These are phyloP conservation scores for Zaprionus capensis DNA, from an alignment of 1,140 invertebrate genomes.

Conservation along the genomic window DNA sequence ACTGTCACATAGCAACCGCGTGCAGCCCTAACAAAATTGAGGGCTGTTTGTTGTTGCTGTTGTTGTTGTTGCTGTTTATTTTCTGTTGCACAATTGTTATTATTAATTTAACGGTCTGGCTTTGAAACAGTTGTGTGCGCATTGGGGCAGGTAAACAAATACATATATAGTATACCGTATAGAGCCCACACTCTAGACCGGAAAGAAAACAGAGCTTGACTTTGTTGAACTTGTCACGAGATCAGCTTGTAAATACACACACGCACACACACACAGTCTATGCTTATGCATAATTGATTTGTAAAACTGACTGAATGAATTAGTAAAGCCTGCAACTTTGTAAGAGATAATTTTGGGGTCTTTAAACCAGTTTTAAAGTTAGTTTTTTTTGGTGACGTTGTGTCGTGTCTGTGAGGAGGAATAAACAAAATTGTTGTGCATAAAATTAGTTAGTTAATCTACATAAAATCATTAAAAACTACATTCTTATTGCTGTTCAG, in stretches of 20 bases:
- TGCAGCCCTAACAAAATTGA: conserved; percentile 38
- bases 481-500: conserved; percentile 11
- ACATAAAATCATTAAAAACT: conserved; percentile 16
- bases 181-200: conserved; percentile 12
- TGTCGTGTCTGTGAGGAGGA: conserved; percentile 18
- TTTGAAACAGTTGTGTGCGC: conserved; percentile 27
- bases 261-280: conserved; percentile 1
- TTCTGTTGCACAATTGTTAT: conserved; percentile 33
- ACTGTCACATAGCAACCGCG: conserved; percentile 66
- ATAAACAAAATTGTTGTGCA: conserved; percentile 5
- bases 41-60: conserved; percentile 26
- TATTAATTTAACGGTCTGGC: conserved; percentile 39
- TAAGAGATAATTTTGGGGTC: conserved; percentile 34
- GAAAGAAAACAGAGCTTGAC: conserved; percentile 17
- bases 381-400: background rate
- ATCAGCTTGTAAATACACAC: background rate
- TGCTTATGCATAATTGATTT: conserved; percentile 26
- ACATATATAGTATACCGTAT: background rate
- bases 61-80: conserved; percentile 39
- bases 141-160: conserved; percentile 33
- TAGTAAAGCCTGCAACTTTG: conserved; percentile 20
- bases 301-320: conserved; percentile 32
- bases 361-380: conserved; percentile 29
- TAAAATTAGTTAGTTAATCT: conserved; percentile 27
- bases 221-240: conserved; percentile 34